phyloP scores from a whole-genome alignment of 2,797 vertebrate species.

The Tragelaphus eurycerus region DNA sequence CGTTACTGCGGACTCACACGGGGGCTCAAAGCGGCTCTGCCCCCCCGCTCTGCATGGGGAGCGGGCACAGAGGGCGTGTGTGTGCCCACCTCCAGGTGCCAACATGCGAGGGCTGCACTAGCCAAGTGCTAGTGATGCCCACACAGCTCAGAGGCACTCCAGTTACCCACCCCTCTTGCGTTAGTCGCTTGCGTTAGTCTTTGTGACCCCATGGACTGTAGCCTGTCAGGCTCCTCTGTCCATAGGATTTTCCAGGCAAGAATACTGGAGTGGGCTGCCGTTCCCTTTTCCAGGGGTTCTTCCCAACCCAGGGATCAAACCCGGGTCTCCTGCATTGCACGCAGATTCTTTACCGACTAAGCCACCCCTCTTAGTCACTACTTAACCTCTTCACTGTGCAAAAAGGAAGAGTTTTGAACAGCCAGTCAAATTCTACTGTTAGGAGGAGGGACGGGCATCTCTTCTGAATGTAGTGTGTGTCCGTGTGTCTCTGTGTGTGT shows the following conservation, averaged over 20 bases:
- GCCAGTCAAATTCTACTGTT: neutral
- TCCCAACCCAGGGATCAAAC: neutral
- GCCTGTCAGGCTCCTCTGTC: neutral
- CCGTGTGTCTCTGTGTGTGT: accelerated
- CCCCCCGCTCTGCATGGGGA: neutral
- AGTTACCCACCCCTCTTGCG: neutral
- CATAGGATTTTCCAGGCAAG: neutral
- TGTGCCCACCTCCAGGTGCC: neutral
- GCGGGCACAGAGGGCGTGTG: neutral
- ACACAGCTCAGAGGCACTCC: neutral
- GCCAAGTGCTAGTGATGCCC: neutral
- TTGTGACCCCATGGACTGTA: neutral
- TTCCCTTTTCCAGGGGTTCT: neutral
- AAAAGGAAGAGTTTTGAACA: neutral
- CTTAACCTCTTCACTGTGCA: neutral
- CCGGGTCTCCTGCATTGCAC: neutral
- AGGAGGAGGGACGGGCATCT: neutral
- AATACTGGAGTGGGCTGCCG: neutral
- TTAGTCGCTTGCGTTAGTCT: neutral
- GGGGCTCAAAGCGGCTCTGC: neutral
- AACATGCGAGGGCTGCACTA: neutral
- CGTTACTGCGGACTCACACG: no score
- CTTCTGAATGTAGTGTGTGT: neutral
- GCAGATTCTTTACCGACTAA: neutral
- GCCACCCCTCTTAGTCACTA: neutral